These are phyloP conservation scores for Gadus chalcogrammus DNA, from an alignment of 2,113 vertebrate genomes.

Conservation along the genomic window DNA sequence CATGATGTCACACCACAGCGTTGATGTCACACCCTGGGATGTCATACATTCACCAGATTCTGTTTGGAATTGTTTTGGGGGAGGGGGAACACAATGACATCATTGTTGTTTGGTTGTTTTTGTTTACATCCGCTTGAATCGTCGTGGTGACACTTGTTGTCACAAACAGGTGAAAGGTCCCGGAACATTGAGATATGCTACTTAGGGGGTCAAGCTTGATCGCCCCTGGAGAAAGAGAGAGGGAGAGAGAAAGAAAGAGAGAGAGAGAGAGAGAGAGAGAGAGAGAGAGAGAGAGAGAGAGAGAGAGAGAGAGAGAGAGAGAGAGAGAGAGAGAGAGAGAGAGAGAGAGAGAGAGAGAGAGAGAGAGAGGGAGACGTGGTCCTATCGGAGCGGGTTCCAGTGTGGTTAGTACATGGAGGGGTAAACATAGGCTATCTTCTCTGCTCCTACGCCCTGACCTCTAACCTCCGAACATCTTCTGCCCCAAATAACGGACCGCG, in stretches of 20 bases:
- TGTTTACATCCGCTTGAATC: constrained; percentile 72
- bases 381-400: constrained; percentile 62
- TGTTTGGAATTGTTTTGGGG: constrained; percentile 68
- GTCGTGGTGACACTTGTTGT: constrained; percentile 13
- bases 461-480: constrained; percentile 22
- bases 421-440: constrained; percentile 66
- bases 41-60: constrained; percentile 78
- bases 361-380: too few relatives aligned
- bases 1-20: too few relatives aligned
- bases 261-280: too few relatives aligned
- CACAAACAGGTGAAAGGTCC: constrained; percentile 13
- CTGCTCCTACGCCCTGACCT: constrained; percentile 18
- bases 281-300: too few relatives aligned
- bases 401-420: constrained; percentile 67
- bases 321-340: constrained; percentile 39
- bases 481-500: too few relatives aligned
- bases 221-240: too few relatives aligned
- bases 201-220: neutral
- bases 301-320: constrained; percentile 7
- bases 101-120: constrained; percentile 44
- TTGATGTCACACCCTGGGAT: too few relatives aligned
- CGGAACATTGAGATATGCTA: neutral
- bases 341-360: constrained; percentile 18
- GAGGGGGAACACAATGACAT: constrained; percentile 41
- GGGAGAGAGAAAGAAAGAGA: too few relatives aligned